Evolutionary conservation across 1,140 invertebrate species (phyloP).

Genomic region (Tetragnatha versicolor): DNA sequence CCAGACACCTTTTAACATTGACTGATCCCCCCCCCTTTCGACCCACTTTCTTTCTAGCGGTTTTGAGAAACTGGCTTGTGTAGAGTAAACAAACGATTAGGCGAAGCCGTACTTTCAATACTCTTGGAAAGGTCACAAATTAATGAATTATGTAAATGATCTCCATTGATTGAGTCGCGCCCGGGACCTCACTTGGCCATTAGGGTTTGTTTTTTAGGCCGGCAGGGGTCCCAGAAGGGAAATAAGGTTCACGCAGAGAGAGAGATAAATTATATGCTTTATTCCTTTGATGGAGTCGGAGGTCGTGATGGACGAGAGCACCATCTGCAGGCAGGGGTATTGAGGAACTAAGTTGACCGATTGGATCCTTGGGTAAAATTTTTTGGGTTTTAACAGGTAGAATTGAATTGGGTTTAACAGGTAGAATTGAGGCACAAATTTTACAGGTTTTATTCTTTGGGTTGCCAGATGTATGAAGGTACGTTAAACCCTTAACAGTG

Average conservation of each 20-base stretch:
- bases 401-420: too few species aligned
- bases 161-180: constrained; percentile 41
- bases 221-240: constrained; percentile 1
- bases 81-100: constrained; percentile 41
- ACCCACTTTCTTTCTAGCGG: too few species aligned
- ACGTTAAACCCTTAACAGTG: too few species aligned
- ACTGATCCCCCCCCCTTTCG: too few species aligned
- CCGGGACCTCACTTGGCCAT: constrained; percentile 17
- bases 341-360: too few species aligned
- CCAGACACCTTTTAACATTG: too few species aligned
- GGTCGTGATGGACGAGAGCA: neutral
- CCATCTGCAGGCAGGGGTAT: constrained; percentile 1
- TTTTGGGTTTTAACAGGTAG: too few species aligned
- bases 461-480: too few species aligned
- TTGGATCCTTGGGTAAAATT: too few species aligned
- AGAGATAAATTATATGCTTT: too few species aligned
- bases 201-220: constrained; percentile 28
- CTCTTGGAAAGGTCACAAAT: constrained; percentile 46
- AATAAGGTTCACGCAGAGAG: neutral
- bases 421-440: too few species aligned
- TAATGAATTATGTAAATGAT: constrained; percentile 53
- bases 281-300: neutral
- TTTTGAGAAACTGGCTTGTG: constrained; percentile 15
- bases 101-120: neutral
- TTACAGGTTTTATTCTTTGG: too few species aligned